Evolutionary conservation across 2,888 invertebrate genomes (phyloP).

Genomic region (Polia nebulosa): DNA sequence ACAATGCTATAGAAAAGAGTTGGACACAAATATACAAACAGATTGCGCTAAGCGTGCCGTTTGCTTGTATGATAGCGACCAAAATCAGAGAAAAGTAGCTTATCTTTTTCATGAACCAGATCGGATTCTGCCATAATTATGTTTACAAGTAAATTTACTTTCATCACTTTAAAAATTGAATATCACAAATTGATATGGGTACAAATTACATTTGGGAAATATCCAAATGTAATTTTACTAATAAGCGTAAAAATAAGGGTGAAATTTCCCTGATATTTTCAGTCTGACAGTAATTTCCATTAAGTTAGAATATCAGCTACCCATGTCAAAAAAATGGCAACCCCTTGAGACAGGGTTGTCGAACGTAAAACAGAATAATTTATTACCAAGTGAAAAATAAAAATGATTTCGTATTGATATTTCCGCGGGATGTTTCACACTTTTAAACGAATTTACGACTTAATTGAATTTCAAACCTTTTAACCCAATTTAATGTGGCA

Average conservation of each 20-base stretch:
- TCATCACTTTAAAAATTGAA: no score
- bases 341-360: conserved; percentile 19
- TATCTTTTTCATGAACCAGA: no score
- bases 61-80: no score
- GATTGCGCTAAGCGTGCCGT: no score
- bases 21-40: no score
- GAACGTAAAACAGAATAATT: conserved; percentile 39
- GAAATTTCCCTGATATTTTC: conserved; percentile 5
- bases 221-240: conserved; percentile 12
- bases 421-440: neutral
- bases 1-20: no score
- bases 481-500: neutral
- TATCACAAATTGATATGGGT: neutral
- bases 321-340: conserved; percentile 50
- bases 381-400: conserved; percentile 21
- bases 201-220: no score
- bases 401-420: conserved; percentile 17
- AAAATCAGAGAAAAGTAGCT: no score
- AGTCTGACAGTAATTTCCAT: conserved; percentile 41
- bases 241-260: neutral
- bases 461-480: conserved; percentile 6
- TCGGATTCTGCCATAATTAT: neutral
- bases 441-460: neutral
- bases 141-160: no score
- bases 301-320: conserved; percentile 21